phyloP scores from a whole-genome alignment of 2,888 invertebrate genomes.

The Amphipoea lucens region DNA sequence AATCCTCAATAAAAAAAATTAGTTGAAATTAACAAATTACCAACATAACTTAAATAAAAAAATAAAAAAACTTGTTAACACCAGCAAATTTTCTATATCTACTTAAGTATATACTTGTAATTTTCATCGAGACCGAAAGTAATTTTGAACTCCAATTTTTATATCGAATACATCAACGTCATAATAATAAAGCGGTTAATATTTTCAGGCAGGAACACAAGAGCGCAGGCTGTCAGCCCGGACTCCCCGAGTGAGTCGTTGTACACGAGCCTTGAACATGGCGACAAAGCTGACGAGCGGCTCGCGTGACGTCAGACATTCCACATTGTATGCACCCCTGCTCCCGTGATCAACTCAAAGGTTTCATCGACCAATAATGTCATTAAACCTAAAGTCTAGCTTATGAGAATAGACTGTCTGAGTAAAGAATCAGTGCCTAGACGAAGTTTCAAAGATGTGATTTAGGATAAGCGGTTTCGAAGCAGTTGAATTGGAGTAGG shows the following conservation, averaged over 20 bases:
- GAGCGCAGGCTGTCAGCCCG: slow-evolving; percentile 51
- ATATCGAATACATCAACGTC: slow-evolving; percentile 18
- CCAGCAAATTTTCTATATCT: not conserved
- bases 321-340: slow-evolving; percentile 67
- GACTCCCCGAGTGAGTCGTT: slow-evolving; percentile 55
- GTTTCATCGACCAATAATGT: slow-evolving; percentile 48
- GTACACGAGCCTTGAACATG: slow-evolving; percentile 66
- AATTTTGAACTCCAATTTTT: not conserved
- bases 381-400: slow-evolving; percentile 23
- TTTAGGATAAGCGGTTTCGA: not conserved
- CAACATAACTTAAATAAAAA: not conserved
- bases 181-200: slow-evolving; percentile 41
- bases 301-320: slow-evolving; percentile 85
- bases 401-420: not conserved
- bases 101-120: not conserved
- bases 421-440: not conserved
- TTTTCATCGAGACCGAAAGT: not conserved
- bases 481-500: not conserved
- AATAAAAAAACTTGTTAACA: not conserved
- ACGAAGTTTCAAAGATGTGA: not conserved
- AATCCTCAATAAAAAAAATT: too few relatives aligned
- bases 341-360: slow-evolving; percentile 52
- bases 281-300: slow-evolving; percentile 82
- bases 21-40: not conserved
- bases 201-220: slow-evolving; percentile 42